Evolutionary conservation across 1,140 invertebrate genomes (phyloP), one percentile per base, ranked within the genome.

Genomic region (Choristoneura fumiferana): DNA sequence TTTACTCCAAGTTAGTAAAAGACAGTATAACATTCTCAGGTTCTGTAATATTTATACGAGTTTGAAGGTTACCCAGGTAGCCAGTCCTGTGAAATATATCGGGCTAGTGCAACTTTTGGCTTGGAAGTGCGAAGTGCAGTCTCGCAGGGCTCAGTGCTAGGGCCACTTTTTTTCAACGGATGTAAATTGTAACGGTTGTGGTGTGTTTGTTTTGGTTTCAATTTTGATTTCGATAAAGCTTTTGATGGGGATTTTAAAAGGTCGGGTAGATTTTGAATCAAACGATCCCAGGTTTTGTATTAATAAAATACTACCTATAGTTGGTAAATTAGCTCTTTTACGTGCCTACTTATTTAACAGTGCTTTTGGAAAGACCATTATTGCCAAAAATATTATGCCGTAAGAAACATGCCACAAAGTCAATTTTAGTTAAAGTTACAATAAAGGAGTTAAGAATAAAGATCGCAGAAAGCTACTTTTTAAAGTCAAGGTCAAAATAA

Each of bases 51-150:
- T 64, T 65, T 67, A 53, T 62, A 62, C 57, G 58, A n/a, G n/a
- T n/a, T 57, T 61, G 72, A 74, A 78, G 76, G 76, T 79, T 66
- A 66, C 69, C 63, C 81, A 87, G 82, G 84, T 84, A 87, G 71
- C 78, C 69, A 74, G 76, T 65, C 71, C 73, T 73, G 85, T 85
- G 84, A 89, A 89, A 89, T 84, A 74, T 89, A 80, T 87, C 85
- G 67, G 67, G 62, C 55, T 60, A 72, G 84, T 89, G 86, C 83
- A 89, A 89, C 67, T 86, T 89, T 89, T 86, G 78, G 67, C 67
- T 61, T 60, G 67, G 65, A 77, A 71, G 76, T 87, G 86, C 81
- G 82, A 89, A 89, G 81, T 76, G 76, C 67, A 73, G 72, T 76
- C 71, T 39, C 71, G 64, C 81, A 86, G 84, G 83, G 83, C 78